These are phyloP conservation scores for Megaustenia siamemsis DNA, from an alignment of 2,888 invertebrate species.

Conservation along the genomic window DNA sequence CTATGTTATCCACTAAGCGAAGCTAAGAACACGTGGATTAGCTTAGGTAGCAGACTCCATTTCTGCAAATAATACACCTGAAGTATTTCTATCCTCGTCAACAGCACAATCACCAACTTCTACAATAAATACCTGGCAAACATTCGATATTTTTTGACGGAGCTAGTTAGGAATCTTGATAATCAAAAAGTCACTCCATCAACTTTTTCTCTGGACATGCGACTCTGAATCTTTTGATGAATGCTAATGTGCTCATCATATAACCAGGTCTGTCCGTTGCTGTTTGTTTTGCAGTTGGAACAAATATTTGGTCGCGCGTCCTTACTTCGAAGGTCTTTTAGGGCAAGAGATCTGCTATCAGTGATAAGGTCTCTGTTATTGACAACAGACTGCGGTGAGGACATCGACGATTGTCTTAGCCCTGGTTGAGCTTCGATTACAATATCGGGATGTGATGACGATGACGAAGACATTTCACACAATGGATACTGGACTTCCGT, in stretches of 20 bases:
- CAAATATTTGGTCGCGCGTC: not conserved
- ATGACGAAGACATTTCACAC: constrained; percentile 31
- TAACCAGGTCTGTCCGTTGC: not conserved
- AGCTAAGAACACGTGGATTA: no score
- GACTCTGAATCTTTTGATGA: constrained; percentile 1
- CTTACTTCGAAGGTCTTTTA: not conserved
- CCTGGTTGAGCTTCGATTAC: not conserved
- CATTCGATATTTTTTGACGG: no score
- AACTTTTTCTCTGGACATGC: no score
- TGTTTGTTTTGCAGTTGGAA: not conserved
- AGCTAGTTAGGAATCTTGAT: no score
- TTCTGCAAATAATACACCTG: no score
- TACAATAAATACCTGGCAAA: no score
- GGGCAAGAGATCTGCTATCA: not conserved
- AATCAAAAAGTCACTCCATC: not conserved
- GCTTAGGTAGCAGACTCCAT: no score
- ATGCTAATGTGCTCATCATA: not conserved
- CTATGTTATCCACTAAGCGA: no score
- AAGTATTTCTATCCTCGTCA: no score
- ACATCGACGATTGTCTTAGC: not conserved
- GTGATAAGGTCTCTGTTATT: not conserved
- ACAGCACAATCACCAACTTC: no score
- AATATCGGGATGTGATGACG: constrained; percentile 17
- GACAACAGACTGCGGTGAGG: not conserved
- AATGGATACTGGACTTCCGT: not conserved